phyloP scores from a whole-genome alignment of 2,888 invertebrate genomes.

The Monopis laevigella region DNA sequence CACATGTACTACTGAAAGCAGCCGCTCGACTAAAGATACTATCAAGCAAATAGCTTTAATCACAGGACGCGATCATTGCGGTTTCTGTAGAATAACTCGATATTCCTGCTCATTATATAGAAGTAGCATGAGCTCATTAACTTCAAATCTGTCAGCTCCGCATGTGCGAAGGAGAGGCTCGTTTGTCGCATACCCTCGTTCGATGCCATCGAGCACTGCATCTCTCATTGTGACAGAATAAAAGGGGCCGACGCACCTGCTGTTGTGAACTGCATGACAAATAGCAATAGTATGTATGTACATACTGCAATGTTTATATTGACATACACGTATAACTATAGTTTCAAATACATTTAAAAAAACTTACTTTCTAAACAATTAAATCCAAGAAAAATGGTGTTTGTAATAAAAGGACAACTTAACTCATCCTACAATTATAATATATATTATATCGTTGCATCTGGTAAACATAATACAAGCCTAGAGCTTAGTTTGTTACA shows the following conservation, averaged over 20 bases:
- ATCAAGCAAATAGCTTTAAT: slow-evolving; percentile 8
- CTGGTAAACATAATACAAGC: no score
- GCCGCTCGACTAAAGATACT: not conserved
- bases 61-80: slow-evolving; percentile 3
- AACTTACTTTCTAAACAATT: no score
- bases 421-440: no score
- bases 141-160: slow-evolving; percentile 40
- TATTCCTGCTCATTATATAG: slow-evolving; percentile 46
- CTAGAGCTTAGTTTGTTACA: no score
- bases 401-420: no score
- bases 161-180: slow-evolving; percentile 30
- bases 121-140: slow-evolving; percentile 41
- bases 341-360: no score
- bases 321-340: no score
- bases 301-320: no score
- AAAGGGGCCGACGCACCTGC: slow-evolving; percentile 42
- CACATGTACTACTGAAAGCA: no score
- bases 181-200: slow-evolving; percentile 39
- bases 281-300: slow-evolving; percentile 27
- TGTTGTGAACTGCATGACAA: slow-evolving; percentile 38
- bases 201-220: slow-evolving; percentile 24
- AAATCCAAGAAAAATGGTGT: no score
- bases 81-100: slow-evolving; percentile 17
- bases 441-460: no score
- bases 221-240: slow-evolving; percentile 43